Evolutionary conservation across 2,797 vertebrate species (phyloP).

Genomic region (Malacoraja senta): DNA sequence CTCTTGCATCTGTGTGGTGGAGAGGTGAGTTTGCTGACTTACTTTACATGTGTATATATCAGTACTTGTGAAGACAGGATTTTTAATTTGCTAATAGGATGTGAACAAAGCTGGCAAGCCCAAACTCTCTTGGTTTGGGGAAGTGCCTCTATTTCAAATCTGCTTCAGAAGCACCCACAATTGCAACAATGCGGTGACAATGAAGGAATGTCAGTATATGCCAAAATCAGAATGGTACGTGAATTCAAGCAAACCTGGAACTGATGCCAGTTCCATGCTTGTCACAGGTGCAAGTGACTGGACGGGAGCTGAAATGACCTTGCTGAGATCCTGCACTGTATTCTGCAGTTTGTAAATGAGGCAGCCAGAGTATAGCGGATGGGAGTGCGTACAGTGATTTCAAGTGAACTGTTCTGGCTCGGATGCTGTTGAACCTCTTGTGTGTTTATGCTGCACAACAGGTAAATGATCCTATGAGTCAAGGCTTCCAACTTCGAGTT

Average conservation of each 20-base stretch:
- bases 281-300: neutral
- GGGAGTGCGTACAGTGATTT: neutral
- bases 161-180: neutral
- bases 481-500: neutral
- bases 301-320: neutral
- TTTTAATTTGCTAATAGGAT: neutral
- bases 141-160: neutral
- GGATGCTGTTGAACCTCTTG: neutral
- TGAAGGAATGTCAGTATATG: neutral
- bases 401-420: neutral
- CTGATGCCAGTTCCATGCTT: neutral
- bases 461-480: neutral
- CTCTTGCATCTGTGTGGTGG: neutral
- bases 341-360: neutral
- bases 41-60: neutral
- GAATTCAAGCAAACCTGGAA: neutral
- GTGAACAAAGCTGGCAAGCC: neutral
- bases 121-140: neutral
- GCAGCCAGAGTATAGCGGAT: neutral
- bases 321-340: neutral
- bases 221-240: neutral
- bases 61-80: neutral
- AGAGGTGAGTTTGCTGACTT: neutral
- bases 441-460: neutral
- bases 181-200: neutral